Base-by-base conservation (phyloP, 53 echinoderm and acorn worm genomes). In the Zoroaster sp. region DNA sequence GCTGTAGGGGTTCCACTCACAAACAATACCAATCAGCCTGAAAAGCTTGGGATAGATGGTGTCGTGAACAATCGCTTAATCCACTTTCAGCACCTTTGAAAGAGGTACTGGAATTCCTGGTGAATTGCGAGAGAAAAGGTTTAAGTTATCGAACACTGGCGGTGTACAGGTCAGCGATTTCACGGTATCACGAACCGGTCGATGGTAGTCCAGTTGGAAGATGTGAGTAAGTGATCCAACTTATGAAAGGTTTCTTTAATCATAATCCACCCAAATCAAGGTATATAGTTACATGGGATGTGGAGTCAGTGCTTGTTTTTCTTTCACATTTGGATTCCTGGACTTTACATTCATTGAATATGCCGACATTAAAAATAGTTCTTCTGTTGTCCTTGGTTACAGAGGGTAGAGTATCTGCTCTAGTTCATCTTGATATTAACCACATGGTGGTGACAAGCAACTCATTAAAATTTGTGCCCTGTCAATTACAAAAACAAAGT, bases 171-270 rank as follows among this genome's bases (percentile, higher is more conserved):
- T 86, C 91, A 40, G 80, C 78, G 23, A 74, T 91, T 66, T 67
- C 78, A 18, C 23, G 47, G 28, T 75, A 86, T 15, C 76, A 75
- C 51, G 41, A n/a, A 4, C 52, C 30, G 41, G 17, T 74, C 39
- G 45, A 55, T 59, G 67, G 74, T 41, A n/a, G 4, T 1, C 43
- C 75, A 4, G 79, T 83, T 44, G 88, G 89, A 23, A 66, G 76
- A 28, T 86, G 78, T 40, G 75, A 72, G 2, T 32, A 20, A 20
- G 78, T 94, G 14, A 33, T 74, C 12, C 52, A 74, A 40, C 86
- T 91, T 2, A 94, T 94, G 94, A 94, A 89, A 39, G 92, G 92
- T 43, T 69, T 92, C 38, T 89, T 89, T 44, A 87, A 91, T 74
- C 44, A 77, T 31, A 91, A 86, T 73, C 94, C 94, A 40, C 88